A percentile compares a stretch with the other conserved stretches of the same genome.
Evolutionary conservation across 2,113 vertebrate species (phyloP).

Genomic region (Crocuta crocuta): DNA sequence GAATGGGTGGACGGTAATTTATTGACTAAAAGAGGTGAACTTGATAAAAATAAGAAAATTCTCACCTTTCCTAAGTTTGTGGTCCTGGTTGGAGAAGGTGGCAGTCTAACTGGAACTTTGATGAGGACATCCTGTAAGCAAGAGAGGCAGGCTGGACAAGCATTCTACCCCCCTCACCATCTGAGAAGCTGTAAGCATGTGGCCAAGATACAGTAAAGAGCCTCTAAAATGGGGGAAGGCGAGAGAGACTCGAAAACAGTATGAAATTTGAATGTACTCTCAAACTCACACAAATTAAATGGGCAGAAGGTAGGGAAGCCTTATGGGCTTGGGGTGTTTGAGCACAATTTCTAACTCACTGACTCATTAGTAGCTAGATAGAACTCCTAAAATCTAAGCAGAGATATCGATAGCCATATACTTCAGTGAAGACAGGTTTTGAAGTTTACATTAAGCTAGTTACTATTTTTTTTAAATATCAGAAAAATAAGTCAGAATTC

Average conservation of each 20-base stretch:
- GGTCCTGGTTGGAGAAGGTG: background rate
- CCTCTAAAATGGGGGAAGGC: background rate
- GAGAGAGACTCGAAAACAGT: background rate
- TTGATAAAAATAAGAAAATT: background rate
- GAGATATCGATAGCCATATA: background rate
- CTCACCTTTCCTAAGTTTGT: background rate
- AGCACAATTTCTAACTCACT: background rate
- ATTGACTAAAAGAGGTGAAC: background rate
- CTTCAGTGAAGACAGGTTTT: background rate
- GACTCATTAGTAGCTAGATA: background rate
- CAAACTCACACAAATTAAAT: background rate
- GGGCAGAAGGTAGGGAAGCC: background rate
- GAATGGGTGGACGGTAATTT: background rate
- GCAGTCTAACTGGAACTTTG: background rate
- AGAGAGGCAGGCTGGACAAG: background rate
- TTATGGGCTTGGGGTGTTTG: background rate
- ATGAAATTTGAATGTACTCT: background rate
- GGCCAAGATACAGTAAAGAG: background rate
- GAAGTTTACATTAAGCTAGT: background rate
- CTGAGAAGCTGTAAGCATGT: background rate
- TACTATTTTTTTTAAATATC: background rate
- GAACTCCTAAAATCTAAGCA: background rate
- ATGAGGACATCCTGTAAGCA: background rate
- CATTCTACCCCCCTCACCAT: background rate
- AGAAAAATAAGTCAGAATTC: slow-evolving; percentile 11